Evolutionary conservation across 2,113 vertebrate species (phyloP).

Genomic region (Periophthalmus modestus): DNA sequence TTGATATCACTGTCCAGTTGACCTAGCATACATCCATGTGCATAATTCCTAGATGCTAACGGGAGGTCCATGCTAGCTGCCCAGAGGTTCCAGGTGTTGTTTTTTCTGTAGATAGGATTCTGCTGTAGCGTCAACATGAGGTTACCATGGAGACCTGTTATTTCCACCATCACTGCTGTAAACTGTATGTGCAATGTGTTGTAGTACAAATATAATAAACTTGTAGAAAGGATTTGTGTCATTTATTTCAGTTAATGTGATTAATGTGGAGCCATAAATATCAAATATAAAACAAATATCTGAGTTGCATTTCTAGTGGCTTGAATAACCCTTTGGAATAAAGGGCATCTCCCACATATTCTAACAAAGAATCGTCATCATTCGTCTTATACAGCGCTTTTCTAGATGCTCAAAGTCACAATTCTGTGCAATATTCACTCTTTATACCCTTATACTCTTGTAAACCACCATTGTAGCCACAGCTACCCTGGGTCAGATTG

Average conservation of each 20-base stretch:
- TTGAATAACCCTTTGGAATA: too few relatives aligned
- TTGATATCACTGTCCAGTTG: conserved; percentile 61
- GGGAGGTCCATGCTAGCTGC: conserved; percentile 46
- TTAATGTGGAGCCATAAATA: neutral
- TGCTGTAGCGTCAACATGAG: conserved; percentile 59
- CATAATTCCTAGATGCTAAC: conserved; percentile 61
- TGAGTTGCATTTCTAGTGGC: too few relatives aligned
- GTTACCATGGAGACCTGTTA: conserved; percentile 63
- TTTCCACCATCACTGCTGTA: conserved; percentile 65
- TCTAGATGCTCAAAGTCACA: too few relatives aligned
- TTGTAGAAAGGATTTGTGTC: conserved; percentile 54
- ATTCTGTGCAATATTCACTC: too few relatives aligned
- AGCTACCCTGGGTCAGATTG: too few relatives aligned
- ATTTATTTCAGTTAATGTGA: neutral
- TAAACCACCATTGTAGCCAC: too few relatives aligned
- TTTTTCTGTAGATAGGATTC: conserved; percentile 46
- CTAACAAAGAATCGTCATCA: too few relatives aligned
- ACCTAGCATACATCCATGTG: conserved; percentile 62
- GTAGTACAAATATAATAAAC: conserved; percentile 74
- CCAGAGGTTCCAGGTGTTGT: conserved; percentile 55
- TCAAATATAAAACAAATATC: neutral
- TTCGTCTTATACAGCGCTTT: too few relatives aligned
- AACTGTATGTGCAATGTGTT: conserved; percentile 70
- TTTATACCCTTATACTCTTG: too few relatives aligned
- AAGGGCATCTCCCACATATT: too few relatives aligned